Conservation (phyloP, 2,113 vertebrate genomes). For the Sinocyclocheilus maitianheensis region DNA sequence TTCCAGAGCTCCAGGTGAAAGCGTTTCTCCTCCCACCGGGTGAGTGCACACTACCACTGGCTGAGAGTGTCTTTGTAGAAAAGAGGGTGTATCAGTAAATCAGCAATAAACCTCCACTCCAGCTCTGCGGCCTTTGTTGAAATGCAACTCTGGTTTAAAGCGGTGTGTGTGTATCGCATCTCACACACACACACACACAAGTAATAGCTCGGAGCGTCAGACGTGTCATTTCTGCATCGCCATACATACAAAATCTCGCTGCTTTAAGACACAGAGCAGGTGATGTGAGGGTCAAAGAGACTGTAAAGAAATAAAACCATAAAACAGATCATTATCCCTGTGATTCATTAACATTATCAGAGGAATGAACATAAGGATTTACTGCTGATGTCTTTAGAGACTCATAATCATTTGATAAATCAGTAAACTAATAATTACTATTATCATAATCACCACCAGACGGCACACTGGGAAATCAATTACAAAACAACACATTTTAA, state of each 20-base stretch:
- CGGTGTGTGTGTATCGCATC: not conserved
- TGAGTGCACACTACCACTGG: slow-evolving; percentile 55
- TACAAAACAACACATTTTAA: not conserved
- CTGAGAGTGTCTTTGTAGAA: not conserved
- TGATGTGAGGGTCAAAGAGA: slow-evolving; percentile 10
- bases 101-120: not conserved
- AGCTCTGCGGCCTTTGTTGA: not conserved
- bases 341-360: not conserved
- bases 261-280: not conserved
- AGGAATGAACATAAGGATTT: not conserved
- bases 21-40: slow-evolving; percentile 60
- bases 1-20: slow-evolving; percentile 65
- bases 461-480: not conserved
- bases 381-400: not conserved
- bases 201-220: not conserved
- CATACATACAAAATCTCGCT: not conserved
- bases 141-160: not conserved
- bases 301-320: slow-evolving; percentile 40
- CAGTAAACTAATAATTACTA: not conserved
- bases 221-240: not conserved
- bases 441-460: not conserved
- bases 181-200: no score
- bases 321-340: slow-evolving; percentile 43
- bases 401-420: not conserved
- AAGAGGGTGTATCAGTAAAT: slow-evolving; percentile 49